phyloP scores from a whole-genome alignment of 2,888 invertebrate species.

The Pterobdella sp. region DNA sequence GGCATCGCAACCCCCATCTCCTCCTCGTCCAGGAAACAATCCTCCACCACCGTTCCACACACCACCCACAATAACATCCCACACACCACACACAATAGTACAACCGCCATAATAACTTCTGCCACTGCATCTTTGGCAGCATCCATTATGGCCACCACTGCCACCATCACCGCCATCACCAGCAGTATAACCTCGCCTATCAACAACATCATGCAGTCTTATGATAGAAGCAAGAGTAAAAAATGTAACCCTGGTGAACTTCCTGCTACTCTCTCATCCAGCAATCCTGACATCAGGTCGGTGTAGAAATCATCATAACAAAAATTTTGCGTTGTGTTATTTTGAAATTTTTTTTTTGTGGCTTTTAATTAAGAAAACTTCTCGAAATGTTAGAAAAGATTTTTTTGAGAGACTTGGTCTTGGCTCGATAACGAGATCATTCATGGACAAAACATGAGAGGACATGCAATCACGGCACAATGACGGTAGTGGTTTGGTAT shows the following conservation, averaged over 20 bases:
- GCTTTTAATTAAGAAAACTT: no score
- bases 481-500: no score
- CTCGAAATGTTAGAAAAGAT: no score
- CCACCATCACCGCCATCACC: slow-evolving; percentile 15
- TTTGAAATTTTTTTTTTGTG: no score
- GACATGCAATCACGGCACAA: no score
- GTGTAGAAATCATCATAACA: no score
- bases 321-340: no score
- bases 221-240: not conserved
- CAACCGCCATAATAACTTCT: not conserved
- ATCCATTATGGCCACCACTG: not conserved
- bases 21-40: not conserved
- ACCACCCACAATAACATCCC: not conserved
- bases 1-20: not conserved
- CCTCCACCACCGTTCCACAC: not conserved
- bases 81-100: not conserved
- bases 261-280: not conserved
- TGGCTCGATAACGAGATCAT: no score
- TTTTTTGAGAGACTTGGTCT: no score
- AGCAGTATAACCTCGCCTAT: not conserved
- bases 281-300: not conserved
- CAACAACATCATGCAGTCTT: not conserved
- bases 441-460: no score
- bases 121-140: not conserved
- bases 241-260: not conserved